Evolutionary conservation across 1,140 invertebrate genomes (phyloP).

Genomic region (Fopius arisanus): DNA sequence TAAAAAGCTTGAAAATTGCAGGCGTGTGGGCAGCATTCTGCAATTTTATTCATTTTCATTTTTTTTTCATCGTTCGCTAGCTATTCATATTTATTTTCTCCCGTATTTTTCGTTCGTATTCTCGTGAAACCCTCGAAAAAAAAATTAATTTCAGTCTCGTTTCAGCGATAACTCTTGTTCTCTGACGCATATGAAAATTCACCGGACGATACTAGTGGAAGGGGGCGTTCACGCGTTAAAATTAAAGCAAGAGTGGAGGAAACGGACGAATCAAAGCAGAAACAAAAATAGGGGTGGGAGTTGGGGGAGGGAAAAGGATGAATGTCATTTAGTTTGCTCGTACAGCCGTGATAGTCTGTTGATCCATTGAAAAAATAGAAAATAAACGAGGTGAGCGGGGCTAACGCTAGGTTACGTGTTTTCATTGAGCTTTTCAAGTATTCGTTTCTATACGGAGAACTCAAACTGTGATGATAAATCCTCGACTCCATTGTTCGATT

Average conservation of each 20-base stretch:
- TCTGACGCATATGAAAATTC: constrained; percentile 50
- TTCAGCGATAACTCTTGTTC: constrained; percentile 46
- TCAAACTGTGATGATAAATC: not conserved
- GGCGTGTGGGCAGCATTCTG: constrained; percentile 18
- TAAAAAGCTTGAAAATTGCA: constrained; percentile 33
- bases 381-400: not conserved
- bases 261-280: constrained; percentile 14
- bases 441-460: not conserved
- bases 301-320: not conserved
- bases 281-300: constrained; percentile 4
- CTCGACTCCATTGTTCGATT: not conserved
- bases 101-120: constrained; percentile 34
- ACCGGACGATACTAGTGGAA: constrained; percentile 24
- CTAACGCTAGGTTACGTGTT: not conserved
- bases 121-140: not conserved
- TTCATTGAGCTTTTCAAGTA: not conserved
- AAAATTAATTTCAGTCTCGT: constrained; percentile 44
- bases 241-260: constrained; percentile 31
- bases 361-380: constrained; percentile 21
- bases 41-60: constrained; percentile 23
- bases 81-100: constrained; percentile 18
- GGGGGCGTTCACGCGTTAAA: constrained; percentile 17
- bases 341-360: constrained; percentile 18
- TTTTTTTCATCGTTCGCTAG: not conserved
- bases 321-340: constrained; percentile 34